Percentiles rank a stretch among this genome's conserved stretches.
phyloP scores from a whole-genome alignment of 2,888 invertebrate genomes.

The Apamea monoglypha region DNA sequence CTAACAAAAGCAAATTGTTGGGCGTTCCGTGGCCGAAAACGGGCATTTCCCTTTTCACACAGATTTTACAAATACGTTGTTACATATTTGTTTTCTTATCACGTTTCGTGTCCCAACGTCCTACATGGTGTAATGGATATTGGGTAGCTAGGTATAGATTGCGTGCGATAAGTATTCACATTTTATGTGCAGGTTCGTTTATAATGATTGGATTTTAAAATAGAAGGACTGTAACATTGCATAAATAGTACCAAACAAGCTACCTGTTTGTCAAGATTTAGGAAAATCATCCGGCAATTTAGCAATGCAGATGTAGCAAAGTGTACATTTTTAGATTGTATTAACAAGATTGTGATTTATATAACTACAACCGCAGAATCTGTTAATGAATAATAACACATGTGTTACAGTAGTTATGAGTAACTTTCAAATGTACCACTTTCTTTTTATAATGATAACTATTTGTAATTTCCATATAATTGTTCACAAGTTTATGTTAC shows the following conservation, averaged over 20 bases:
- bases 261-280: neutral
- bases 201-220: neutral
- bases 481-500: neutral
- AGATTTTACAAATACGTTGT: constrained; percentile 3
- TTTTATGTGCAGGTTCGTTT: neutral
- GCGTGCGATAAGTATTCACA: constrained; percentile 5
- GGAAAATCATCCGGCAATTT: neutral
- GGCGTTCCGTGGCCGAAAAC: too few relatives aligned
- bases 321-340: neutral
- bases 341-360: neutral
- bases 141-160: neutral
- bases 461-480: neutral
- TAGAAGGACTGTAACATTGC: neutral
- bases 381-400: neutral
- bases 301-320: neutral
- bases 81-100: constrained; percentile 19
- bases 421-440: constrained; percentile 22
- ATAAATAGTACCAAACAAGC: neutral
- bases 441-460: constrained; percentile 19
- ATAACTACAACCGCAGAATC: neutral
- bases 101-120: too few relatives aligned
- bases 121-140: constrained; percentile 13
- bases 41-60: too few relatives aligned
- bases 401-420: constrained; percentile 5
- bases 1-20: too few relatives aligned